These are phyloP conservation scores for Criorhina ranunculi DNA, from an alignment of 2,888 invertebrate genomes.

Conservation along the genomic window DNA sequence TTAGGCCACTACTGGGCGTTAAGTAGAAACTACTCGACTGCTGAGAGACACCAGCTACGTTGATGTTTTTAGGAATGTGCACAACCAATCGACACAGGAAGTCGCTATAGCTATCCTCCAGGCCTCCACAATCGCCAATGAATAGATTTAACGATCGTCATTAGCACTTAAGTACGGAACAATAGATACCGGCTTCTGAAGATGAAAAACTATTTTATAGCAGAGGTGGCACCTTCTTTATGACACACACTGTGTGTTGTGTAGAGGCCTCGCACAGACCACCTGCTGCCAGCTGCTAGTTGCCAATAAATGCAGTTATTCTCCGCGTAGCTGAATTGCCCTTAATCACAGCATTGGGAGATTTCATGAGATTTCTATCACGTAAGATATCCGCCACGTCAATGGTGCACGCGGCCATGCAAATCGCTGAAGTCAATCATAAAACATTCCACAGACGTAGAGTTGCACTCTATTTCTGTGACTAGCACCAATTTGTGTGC, in stretches of 20 bases:
- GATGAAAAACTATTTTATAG: too few relatives aligned
- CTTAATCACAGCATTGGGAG: background rate
- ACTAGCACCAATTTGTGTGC: slow-evolving; percentile 20
- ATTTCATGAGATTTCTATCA: slow-evolving; percentile 20
- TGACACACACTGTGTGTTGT: background rate
- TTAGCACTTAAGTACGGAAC: too few relatives aligned
- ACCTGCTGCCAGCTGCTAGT: background rate
- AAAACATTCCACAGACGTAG: slow-evolving; percentile 8
- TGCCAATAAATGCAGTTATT: background rate
- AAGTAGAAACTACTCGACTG: too few relatives aligned
- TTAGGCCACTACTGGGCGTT: too few relatives aligned
- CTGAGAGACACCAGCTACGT: too few relatives aligned
- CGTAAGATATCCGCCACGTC: background rate
- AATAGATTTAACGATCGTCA: too few relatives aligned
- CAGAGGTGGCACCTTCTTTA: background rate
- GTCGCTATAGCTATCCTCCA: too few relatives aligned
- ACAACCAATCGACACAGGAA: too few relatives aligned
- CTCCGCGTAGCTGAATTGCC: background rate
- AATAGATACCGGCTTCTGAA: too few relatives aligned
- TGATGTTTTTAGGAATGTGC: too few relatives aligned
- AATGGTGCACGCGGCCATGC: background rate
- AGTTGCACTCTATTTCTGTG: slow-evolving; percentile 15
- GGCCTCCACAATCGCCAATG: too few relatives aligned
- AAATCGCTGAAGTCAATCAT: slow-evolving; percentile 10
- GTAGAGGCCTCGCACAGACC: background rate